Evolutionary conservation across 2,113 vertebrate species (phyloP).

Genomic region (Chunga burmeisteri): DNA sequence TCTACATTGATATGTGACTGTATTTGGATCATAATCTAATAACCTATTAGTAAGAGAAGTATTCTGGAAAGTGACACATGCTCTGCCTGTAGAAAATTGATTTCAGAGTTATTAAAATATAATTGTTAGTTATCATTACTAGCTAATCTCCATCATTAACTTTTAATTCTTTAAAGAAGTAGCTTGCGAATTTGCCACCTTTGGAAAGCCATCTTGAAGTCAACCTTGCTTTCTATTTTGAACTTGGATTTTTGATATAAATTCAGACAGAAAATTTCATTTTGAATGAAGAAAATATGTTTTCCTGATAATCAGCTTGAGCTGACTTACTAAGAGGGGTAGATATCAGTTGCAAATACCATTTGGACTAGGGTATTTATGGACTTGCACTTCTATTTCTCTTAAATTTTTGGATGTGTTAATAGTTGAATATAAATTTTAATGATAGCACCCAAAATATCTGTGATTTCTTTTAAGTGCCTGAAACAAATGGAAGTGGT

Average conservation of each 20-base stretch:
- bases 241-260: background rate
- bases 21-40: background rate
- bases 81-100: background rate
- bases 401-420: background rate
- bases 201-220: background rate
- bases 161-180: background rate
- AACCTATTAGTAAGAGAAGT: background rate
- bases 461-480: background rate
- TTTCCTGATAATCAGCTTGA: background rate
- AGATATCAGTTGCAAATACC: background rate
- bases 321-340: background rate
- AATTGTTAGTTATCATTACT: background rate
- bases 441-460: background rate
- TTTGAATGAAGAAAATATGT: background rate
- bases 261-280: background rate
- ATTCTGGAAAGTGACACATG: background rate
- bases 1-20: background rate
- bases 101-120: background rate
- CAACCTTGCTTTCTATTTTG: background rate
- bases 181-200: background rate
- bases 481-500: background rate
- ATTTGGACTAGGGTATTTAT: background rate
- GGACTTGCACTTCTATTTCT: background rate
- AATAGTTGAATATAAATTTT: background rate
- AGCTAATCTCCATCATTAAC: background rate